Conservation (phyloP, 1,140 invertebrate species). For the Triops longicaudatus region DNA sequence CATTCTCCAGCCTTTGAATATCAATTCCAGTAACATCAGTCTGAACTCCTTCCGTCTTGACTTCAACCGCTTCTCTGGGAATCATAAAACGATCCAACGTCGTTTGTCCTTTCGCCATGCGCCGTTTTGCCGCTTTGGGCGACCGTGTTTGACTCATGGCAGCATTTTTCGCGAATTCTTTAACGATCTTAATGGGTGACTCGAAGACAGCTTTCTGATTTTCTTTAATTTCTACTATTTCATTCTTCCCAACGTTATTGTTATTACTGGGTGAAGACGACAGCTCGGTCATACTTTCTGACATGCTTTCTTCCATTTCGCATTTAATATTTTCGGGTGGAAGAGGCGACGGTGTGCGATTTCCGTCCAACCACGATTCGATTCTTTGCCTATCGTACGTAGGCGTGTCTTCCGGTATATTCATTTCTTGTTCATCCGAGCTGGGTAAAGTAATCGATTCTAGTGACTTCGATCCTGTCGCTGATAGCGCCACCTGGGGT, state of each 20-base stretch:
- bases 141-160: background rate
- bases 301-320: too few relatives aligned
- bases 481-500: background rate
- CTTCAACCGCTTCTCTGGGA: background rate
- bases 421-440: background rate
- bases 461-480: background rate
- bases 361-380: background rate
- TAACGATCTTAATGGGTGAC: too few relatives aligned
- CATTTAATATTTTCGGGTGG: too few relatives aligned
- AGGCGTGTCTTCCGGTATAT: background rate
- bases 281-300: too few relatives aligned
- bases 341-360: background rate
- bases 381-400: background rate
- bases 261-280: too few relatives aligned
- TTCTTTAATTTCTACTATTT: too few relatives aligned
- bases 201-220: too few relatives aligned
- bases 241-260: too few relatives aligned
- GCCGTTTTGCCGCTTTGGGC: background rate
- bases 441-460: background rate
- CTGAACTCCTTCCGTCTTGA: background rate
- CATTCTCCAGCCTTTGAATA: background rate
- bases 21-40: background rate
- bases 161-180: too few relatives aligned
- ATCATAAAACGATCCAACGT: background rate
- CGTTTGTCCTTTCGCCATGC: background rate